phyloP scores from a whole-genome alignment of 2,888 invertebrate species.

The Cephus runcator region DNA sequence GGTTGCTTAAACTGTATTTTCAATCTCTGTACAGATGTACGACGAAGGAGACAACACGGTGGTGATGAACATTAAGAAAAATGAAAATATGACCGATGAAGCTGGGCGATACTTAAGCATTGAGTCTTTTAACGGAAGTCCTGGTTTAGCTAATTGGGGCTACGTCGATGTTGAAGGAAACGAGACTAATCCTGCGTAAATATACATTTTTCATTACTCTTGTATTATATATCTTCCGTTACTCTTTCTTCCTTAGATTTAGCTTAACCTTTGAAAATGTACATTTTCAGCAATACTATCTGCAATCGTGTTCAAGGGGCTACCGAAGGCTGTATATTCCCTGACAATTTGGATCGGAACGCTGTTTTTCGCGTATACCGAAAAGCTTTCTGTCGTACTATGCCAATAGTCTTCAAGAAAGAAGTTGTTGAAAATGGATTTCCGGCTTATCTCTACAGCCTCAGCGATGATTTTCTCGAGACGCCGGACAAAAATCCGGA shows the following conservation, averaged over 20 bases:
- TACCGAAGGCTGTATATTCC: conserved; percentile 80
- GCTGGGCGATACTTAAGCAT: conserved; percentile 56
- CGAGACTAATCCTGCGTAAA: conserved; percentile 50
- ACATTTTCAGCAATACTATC: conserved; percentile 64
- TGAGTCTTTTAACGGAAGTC: conserved; percentile 68
- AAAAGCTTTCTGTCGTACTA: conserved; percentile 79
- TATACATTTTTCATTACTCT: conserved; percentile 7
- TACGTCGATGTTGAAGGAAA: conserved; percentile 63
- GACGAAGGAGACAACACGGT: conserved; percentile 73
- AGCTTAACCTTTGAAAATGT: background rate
- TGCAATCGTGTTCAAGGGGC: conserved; percentile 77
- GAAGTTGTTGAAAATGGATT: conserved; percentile 67
- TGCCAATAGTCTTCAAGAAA: conserved; percentile 68
- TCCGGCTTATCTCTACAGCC: conserved; percentile 71
- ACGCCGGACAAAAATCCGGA: conserved; percentile 68
- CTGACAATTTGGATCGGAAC: conserved; percentile 70
- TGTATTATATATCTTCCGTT: background rate
- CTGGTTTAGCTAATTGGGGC: conserved; percentile 78
- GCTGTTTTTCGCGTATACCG: conserved; percentile 74
- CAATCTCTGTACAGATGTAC: conserved; percentile 67
- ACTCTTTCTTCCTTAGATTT: background rate
- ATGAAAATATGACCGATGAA: conserved; percentile 52
- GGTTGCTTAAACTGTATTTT: background rate
- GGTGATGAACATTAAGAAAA: conserved; percentile 66
- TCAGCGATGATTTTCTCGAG: conserved; percentile 73